These are phyloP conservation scores for Hydrotaea cyrtoneurina DNA, from an alignment of 2,888 invertebrate species.

Conservation along the genomic window DNA sequence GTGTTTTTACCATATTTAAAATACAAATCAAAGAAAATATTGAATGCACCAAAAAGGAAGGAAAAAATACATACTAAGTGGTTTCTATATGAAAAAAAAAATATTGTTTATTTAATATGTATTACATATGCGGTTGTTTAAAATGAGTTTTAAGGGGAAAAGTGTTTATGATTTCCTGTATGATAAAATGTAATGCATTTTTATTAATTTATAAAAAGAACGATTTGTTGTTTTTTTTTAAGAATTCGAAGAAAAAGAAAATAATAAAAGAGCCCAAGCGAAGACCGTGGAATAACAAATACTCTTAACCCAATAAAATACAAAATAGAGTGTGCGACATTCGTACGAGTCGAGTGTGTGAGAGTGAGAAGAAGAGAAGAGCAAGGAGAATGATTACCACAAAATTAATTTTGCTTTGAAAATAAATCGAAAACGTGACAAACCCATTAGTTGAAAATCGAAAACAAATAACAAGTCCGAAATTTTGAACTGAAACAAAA, in stretches of 20 bases:
- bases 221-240: slow-evolving; percentile 30
- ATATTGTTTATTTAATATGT: not conserved
- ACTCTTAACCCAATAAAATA: slow-evolving; percentile 43
- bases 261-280: slow-evolving; percentile 37
- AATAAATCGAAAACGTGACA: slow-evolving; percentile 57
- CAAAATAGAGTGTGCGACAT: not conserved
- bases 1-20: not conserved
- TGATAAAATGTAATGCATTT: not conserved
- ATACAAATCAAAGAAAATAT: not conserved
- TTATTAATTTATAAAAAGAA: slow-evolving; percentile 10
- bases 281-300: slow-evolving; percentile 53
- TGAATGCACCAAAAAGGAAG: slow-evolving; percentile 1
- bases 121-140: not conserved
- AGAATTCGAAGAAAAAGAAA: slow-evolving; percentile 57
- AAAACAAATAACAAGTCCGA: slow-evolving; percentile 41
- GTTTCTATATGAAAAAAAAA: slow-evolving; percentile 7
- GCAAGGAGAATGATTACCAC: slow-evolving; percentile 42
- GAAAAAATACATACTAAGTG: slow-evolving; percentile 18
- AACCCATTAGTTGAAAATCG: slow-evolving; percentile 39
- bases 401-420: slow-evolving; percentile 41
- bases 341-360: not conserved
- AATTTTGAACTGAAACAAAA: not conserved
- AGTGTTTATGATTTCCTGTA: not conserved
- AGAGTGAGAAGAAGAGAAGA: slow-evolving; percentile 25
- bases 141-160: not conserved